phyloP scores from a whole-genome alignment of 1,140 invertebrate genomes.

The Diabrotica undecimpunctata region DNA sequence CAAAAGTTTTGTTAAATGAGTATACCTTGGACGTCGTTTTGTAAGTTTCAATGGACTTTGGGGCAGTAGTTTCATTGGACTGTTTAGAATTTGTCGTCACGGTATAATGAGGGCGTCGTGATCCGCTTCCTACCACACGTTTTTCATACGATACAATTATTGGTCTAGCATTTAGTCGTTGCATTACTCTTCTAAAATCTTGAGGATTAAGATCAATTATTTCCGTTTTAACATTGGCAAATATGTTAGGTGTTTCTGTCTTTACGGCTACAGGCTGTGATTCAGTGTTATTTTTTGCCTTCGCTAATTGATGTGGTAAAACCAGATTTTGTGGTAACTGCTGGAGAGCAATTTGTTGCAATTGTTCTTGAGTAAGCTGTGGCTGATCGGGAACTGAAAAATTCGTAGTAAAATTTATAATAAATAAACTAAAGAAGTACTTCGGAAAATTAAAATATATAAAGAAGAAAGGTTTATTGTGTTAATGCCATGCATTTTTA shows the following conservation, averaged over 20 bases:
- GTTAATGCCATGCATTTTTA: too few relatives aligned
- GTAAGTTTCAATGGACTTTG: slow-evolving; percentile 3
- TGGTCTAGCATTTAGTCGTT: not conserved
- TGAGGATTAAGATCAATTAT: slow-evolving; percentile 6
- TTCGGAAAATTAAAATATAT: too few relatives aligned
- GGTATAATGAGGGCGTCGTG: not conserved
- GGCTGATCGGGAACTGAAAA: not conserved
- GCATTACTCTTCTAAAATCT: slow-evolving; percentile 9
- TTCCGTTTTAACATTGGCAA: slow-evolving; percentile 2
- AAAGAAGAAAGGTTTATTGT: too few relatives aligned
- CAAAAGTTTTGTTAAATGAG: slow-evolving; percentile 16
- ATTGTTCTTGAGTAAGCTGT: not conserved
- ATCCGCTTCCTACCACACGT: not conserved
- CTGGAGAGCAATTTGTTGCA: not conserved
- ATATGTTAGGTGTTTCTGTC: not conserved
- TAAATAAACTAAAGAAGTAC: not conserved
- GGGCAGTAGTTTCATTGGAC: not conserved
- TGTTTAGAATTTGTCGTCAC: slow-evolving; percentile 11
- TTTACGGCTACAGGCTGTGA: not conserved
- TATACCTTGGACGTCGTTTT: slow-evolving; percentile 1
- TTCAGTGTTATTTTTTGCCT: not conserved
- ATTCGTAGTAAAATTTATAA: not conserved
- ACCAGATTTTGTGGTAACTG: not conserved
- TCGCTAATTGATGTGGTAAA: not conserved
- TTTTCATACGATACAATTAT: slow-evolving; percentile 6